phyloP scores from a whole-genome alignment of 1,140 invertebrate species.

The Papilio helenus region DNA sequence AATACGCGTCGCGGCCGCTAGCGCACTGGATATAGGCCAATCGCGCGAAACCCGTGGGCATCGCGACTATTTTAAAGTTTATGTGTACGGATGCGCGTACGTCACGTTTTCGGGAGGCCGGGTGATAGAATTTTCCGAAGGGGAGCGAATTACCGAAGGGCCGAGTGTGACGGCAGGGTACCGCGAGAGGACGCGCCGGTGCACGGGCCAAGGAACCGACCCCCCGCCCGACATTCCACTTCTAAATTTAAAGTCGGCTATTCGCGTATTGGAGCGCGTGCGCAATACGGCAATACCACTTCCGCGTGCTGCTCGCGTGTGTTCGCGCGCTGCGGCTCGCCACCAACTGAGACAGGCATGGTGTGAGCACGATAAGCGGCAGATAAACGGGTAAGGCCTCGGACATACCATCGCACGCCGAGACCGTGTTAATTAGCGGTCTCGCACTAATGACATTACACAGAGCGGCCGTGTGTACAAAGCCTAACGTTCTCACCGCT shows the following conservation, averaged over 20 bases:
- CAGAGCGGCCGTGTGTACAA: not conserved
- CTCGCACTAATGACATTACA: not conserved
- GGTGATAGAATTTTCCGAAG: constrained; percentile 56
- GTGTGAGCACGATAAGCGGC: constrained; percentile 72
- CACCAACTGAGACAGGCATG: constrained; percentile 72
- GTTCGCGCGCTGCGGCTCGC: constrained; percentile 76
- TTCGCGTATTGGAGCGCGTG: constrained; percentile 75
- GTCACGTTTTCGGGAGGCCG: constrained; percentile 64
- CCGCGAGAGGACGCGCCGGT: constrained; percentile 85
- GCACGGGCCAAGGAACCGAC: constrained; percentile 87
- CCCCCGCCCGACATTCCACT: constrained; percentile 82
- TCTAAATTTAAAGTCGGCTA: constrained; percentile 79
- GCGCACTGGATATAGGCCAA: constrained; percentile 76
- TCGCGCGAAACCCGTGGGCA: constrained; percentile 66
- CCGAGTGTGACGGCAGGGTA: constrained; percentile 74
- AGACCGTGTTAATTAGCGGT: constrained; percentile 26
- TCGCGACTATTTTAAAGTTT: constrained; percentile 75
- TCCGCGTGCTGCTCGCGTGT: constrained; percentile 77
- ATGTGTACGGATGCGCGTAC: constrained; percentile 71
- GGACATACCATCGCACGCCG: constrained; percentile 6
- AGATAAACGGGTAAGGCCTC: constrained; percentile 66
- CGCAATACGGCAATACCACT: constrained; percentile 78
- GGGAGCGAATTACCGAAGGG: constrained; percentile 73
- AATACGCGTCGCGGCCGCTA: constrained; percentile 34
- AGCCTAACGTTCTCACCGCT: constrained; percentile 63